Percentiles rank a stretch among this genome's conserved stretches.
Evolutionary conservation across 2,888 invertebrate genomes (phyloP).

Genomic region (Cancer borealis): DNA sequence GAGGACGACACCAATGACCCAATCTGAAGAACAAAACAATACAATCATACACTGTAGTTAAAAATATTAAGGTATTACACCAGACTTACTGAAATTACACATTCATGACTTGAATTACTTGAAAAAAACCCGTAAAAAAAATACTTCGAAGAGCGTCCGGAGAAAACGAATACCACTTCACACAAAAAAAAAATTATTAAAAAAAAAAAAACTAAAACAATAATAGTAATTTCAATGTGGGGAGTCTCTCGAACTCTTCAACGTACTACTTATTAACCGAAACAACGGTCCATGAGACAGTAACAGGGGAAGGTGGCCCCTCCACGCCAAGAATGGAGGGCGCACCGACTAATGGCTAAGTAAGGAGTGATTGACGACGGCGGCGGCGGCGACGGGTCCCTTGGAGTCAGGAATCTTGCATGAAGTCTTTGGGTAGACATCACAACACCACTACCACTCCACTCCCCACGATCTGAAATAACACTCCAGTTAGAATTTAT

Average conservation of each 20-base stretch:
- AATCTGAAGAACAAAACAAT: no score
- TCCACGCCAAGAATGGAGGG: slow-evolving; percentile 1
- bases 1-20: no score
- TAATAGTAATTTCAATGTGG: background rate
- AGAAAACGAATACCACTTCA: background rate
- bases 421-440: background rate
- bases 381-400: no score
- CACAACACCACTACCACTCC: no score
- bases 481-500: no score
- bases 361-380: no score
- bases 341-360: background rate
- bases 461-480: no score
- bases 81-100: no score
- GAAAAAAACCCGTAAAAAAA: no score
- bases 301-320: background rate
- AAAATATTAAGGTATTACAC: no score
- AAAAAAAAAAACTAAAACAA: background rate
- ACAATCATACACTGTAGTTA: no score
- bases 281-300: background rate
- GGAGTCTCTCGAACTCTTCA: slow-evolving; percentile 24
- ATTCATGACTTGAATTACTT: no score
- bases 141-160: background rate
- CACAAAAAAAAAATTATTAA: background rate
- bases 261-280: background rate
- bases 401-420: background rate